Percentiles rank a stretch among this genome's conserved stretches.
phyloP scores from a whole-genome alignment of 2,113 vertebrate genomes.

The Mesitornis unicolor region DNA sequence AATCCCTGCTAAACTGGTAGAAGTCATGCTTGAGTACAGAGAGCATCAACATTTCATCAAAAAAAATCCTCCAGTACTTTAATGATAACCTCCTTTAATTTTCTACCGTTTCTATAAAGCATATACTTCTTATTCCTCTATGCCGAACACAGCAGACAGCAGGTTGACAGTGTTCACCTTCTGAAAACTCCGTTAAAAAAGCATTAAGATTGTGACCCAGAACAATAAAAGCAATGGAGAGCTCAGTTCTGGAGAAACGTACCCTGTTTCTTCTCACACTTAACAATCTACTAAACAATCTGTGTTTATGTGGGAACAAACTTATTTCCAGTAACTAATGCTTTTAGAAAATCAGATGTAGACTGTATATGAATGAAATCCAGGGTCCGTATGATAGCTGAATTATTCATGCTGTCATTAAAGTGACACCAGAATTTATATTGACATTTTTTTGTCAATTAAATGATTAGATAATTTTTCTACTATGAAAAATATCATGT shows the following conservation, averaged over 20 bases:
- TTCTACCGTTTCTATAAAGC: neutral
- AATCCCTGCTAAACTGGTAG: neutral
- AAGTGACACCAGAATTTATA: too few species aligned
- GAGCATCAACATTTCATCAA: neutral
- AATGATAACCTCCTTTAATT: neutral
- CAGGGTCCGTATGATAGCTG: too few species aligned
- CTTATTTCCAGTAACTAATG: too few species aligned
- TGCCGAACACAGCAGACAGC: neutral
- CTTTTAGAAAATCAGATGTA: too few species aligned
- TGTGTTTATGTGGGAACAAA: too few species aligned
- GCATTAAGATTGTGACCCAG: neutral
- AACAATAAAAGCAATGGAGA: neutral
- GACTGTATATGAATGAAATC: too few species aligned
- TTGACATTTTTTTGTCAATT: too few species aligned
- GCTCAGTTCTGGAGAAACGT: neutral
- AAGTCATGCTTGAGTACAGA: neutral
- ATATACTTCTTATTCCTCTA: neutral
- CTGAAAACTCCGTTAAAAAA: constrained; percentile 29
- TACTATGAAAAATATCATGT: too few species aligned
- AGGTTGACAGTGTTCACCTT: neutral
- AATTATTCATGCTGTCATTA: too few species aligned
- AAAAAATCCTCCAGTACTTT: neutral
- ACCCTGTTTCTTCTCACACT: neutral
- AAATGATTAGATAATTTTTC: too few species aligned
- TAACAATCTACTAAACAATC: too few species aligned